phyloP scores from a whole-genome alignment of 1,140 invertebrate species.

The Zophobas morio region DNA sequence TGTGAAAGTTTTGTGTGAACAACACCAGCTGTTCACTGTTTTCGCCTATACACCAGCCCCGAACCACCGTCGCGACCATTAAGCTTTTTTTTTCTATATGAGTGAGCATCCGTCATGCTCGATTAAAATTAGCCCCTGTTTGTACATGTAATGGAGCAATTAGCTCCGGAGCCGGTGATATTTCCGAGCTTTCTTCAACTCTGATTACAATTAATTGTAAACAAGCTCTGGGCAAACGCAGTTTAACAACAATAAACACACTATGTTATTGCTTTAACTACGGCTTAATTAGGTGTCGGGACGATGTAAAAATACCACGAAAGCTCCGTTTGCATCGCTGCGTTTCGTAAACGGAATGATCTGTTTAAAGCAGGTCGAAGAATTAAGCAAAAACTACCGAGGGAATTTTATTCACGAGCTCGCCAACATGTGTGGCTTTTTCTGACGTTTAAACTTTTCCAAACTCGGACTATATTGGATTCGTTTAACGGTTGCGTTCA shows the following conservation, averaged over 20 bases:
- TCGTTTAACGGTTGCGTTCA: slow-evolving; percentile 25
- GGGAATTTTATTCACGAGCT: slow-evolving; percentile 11
- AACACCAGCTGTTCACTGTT: slow-evolving; percentile 33
- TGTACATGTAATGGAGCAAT: slow-evolving; percentile 21
- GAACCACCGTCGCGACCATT: slow-evolving; percentile 20
- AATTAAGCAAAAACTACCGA: slow-evolving; percentile 17
- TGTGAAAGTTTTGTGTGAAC: slow-evolving; percentile 34
- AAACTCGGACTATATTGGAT: slow-evolving; percentile 19
- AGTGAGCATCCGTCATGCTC: slow-evolving; percentile 8
- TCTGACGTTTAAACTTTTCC: slow-evolving; percentile 15
- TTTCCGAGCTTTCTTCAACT: not conserved
- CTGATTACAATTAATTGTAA: slow-evolving; percentile 9
- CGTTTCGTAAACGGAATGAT: slow-evolving; percentile 33
- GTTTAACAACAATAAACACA: no score
- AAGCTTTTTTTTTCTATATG: slow-evolving; percentile 7
- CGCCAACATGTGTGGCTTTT: not conserved
- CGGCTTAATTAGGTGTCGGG: slow-evolving; percentile 18
- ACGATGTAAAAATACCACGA: slow-evolving; percentile 24
- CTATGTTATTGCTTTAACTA: no score
- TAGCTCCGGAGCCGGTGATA: slow-evolving; percentile 5
- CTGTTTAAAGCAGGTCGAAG: slow-evolving; percentile 32
- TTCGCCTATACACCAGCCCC: not conserved
- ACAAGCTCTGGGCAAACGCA: no score
- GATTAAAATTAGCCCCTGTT: slow-evolving; percentile 24
- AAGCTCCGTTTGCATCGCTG: slow-evolving; percentile 9